Conservation (phyloP, 2,888 invertebrate genomes). For the Orthonevra nobilis region DNA sequence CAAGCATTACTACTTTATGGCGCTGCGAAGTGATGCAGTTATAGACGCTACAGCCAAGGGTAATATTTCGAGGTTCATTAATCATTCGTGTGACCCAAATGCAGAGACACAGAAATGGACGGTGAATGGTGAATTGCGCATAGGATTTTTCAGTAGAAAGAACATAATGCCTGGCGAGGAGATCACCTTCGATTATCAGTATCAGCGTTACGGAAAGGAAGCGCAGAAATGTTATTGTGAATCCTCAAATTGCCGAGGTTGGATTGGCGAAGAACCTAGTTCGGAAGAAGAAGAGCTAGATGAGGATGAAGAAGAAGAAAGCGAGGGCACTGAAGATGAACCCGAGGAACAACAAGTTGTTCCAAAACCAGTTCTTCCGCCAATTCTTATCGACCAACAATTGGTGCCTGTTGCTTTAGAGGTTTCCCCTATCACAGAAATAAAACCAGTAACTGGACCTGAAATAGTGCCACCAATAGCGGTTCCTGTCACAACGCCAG, state of each 20-base stretch:
- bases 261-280: conserved; percentile 95
- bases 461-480: neutral
- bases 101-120: conserved; percentile 99
- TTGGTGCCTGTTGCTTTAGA: conserved; percentile 7
- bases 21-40: conserved; percentile 93
- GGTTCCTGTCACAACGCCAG: neutral
- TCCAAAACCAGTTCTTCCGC: conserved; percentile 1
- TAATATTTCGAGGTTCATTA: conserved; percentile 97
- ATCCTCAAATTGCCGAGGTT: conserved; percentile 93
- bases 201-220: conserved; percentile 97
- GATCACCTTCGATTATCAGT: conserved; percentile 99
- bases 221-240: conserved; percentile 98
- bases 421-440: conserved; percentile 9
- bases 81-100: conserved; percentile 99
- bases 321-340: conserved; percentile 74
- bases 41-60: conserved; percentile 98
- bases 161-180: conserved; percentile 93
- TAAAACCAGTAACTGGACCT: neutral
- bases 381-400: conserved; percentile 4
- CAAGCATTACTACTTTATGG: conserved; percentile 98
- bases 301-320: conserved; percentile 71
- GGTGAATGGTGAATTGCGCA: conserved; percentile 93
- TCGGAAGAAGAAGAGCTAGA: conserved; percentile 82
- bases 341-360: conserved; percentile 62
- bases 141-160: conserved; percentile 97